Conservation (phyloP, 2,113 vertebrate genomes). For the Meleagris gallopavo region DNA sequence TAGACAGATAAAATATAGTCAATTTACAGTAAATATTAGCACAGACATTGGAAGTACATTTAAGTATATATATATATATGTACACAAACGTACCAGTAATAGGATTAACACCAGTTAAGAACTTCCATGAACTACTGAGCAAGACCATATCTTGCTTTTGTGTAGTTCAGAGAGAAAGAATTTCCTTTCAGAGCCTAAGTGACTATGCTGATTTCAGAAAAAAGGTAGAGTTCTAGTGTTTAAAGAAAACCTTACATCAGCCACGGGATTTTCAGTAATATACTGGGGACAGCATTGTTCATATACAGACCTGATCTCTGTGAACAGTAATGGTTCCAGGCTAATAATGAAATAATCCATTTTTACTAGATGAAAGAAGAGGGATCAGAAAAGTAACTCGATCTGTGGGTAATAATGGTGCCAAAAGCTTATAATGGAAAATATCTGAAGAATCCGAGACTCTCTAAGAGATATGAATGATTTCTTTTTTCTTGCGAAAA, state of each 20-base stretch:
- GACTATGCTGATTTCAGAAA: neutral
- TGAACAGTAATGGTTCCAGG: conserved; percentile 74
- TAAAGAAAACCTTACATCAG: conserved; percentile 63
- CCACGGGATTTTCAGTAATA: conserved; percentile 43
- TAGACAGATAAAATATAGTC: neutral
- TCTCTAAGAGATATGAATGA: conserved; percentile 84
- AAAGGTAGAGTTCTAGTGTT: conserved; percentile 46
- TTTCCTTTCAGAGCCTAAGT: neutral
- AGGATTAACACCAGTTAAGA: neutral
- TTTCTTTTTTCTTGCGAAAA: conserved; percentile 83
- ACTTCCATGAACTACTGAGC: neutral
- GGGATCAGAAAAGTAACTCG: conserved; percentile 81
- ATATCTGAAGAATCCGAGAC: conserved; percentile 82
- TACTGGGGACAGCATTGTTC: conserved; percentile 68
- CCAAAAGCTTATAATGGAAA: conserved; percentile 82
- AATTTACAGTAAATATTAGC: neutral
- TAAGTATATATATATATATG: neutral
- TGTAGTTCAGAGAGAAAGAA: conserved; percentile 6
- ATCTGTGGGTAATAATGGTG: conserved; percentile 74
- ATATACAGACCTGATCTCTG: conserved; percentile 61
- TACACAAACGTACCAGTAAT: neutral
- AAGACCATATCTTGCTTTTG: neutral
- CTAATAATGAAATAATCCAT: conserved; percentile 84
- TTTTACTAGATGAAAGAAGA: conserved; percentile 84
- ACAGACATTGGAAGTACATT: neutral